Evolutionary conservation across 2,797 vertebrate genomes (phyloP).

Genomic region (Sebastes steindachneri): DNA sequence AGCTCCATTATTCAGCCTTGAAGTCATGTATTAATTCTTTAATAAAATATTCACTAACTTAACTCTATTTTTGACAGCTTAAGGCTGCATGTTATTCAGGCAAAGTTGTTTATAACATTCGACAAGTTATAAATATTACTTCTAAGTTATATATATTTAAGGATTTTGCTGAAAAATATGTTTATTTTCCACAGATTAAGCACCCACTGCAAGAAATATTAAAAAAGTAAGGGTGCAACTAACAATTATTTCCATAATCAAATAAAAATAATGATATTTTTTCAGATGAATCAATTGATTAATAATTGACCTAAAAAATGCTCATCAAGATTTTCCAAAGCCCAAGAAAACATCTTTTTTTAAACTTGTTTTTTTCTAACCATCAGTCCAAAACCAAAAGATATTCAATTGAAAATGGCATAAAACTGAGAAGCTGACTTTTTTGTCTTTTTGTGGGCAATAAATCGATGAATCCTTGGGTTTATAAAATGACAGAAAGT

Average conservation of each 20-base stretch:
- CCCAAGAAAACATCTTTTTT: not conserved
- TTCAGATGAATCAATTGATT: not conserved
- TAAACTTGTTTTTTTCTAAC: not conserved
- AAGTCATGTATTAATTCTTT: not conserved
- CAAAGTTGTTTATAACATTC: not conserved
- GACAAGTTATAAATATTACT: not conserved
- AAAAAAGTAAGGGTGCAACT: not conserved
- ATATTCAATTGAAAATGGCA: not conserved
- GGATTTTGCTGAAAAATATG: not conserved
- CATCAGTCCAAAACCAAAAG: not conserved
- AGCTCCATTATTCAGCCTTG: not conserved
- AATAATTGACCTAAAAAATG: not conserved
- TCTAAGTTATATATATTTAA: not conserved
- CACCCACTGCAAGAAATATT: not conserved
- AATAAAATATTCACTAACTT: not conserved
- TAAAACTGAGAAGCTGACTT: not conserved
- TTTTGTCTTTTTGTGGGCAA: not conserved
- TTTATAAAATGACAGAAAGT: not conserved
- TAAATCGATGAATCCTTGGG: not conserved
- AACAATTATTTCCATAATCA: not conserved
- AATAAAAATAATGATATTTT: not conserved
- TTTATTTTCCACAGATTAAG: not conserved
- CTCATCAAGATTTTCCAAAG: not conserved
- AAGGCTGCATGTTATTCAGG: not conserved
- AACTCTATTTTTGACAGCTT: not conserved